Percentiles rank a stretch among this genome's conserved stretches.
Evolutionary conservation across 2,888 invertebrate species (phyloP).

Genomic region (Tolmerus cingulatus): DNA sequence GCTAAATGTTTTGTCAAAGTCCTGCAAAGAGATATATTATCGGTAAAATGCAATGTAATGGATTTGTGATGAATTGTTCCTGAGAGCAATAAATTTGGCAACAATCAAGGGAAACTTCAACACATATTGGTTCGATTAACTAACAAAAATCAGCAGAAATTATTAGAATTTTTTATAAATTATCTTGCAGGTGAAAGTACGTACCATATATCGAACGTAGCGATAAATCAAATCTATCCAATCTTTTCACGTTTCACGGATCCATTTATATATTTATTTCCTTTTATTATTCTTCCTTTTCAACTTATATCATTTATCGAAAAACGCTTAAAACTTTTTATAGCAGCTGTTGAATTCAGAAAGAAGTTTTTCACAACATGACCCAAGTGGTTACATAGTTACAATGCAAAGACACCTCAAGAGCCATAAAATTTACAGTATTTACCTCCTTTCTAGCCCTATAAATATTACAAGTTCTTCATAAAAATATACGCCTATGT

Average conservation of each 20-base stretch:
- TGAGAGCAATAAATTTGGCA: background rate
- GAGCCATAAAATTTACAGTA: conserved; percentile 6
- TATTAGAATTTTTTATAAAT: background rate
- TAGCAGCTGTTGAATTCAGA: background rate
- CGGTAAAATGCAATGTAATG: background rate
- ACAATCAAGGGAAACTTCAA: background rate
- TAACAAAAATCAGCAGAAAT: background rate
- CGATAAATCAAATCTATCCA: background rate
- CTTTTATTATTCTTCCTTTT: background rate
- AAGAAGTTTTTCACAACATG: conserved; percentile 15
- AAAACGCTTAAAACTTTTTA: background rate
- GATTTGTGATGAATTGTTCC: background rate
- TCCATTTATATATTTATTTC: background rate
- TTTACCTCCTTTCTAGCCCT: background rate
- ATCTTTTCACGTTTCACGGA: background rate
- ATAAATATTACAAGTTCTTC: conserved; percentile 35
- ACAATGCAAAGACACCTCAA: conserved; percentile 5
- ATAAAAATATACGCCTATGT: conserved; percentile 35
- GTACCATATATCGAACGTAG: background rate
- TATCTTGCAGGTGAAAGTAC: background rate
- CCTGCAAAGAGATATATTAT: background rate
- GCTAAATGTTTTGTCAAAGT: background rate
- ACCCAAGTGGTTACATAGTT: background rate
- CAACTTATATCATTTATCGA: background rate
- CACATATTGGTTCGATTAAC: background rate